Evolutionary conservation across 2,888 invertebrate species (phyloP).

Genomic region (Lydus trimaculatus): DNA sequence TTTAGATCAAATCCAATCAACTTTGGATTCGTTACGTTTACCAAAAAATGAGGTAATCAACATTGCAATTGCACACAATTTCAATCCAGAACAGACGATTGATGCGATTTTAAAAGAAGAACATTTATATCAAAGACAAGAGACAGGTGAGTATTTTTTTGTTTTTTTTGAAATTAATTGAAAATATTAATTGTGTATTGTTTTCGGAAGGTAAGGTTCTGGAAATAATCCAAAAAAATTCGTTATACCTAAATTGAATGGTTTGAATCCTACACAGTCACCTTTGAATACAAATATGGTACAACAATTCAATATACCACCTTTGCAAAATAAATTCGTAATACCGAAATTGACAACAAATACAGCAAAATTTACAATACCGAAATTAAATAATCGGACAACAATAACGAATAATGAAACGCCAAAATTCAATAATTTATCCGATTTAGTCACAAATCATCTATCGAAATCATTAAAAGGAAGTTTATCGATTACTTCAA

Average conservation of each 20-base stretch:
- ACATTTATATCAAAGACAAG: conserved; percentile 38
- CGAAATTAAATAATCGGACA: conserved; percentile 20
- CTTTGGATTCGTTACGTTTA: conserved; percentile 75
- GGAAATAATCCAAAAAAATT: conserved; percentile 38
- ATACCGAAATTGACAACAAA: conserved; percentile 23
- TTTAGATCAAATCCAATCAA: conserved; percentile 80
- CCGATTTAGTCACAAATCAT: conserved; percentile 43
- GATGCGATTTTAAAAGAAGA: conserved; percentile 67
- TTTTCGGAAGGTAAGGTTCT: conserved; percentile 63
- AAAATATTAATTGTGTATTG: background rate
- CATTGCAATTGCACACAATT: conserved; percentile 75
- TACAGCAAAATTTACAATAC: conserved; percentile 18
- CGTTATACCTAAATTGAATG: conserved; percentile 45
- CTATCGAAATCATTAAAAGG: conserved; percentile 34
- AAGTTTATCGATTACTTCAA: background rate
- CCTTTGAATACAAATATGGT: conserved; percentile 18
- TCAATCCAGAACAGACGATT: conserved; percentile 75
- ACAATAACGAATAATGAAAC: conserved; percentile 9
- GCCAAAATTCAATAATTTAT: conserved; percentile 36
- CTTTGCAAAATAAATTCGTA: conserved; percentile 16
- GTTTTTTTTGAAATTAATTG: conserved; percentile 22
- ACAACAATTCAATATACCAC: background rate
- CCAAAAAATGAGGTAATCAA: conserved; percentile 77
- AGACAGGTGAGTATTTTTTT: conserved; percentile 55
- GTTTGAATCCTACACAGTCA: conserved; percentile 26